Base-by-base conservation (phyloP, 2,888 invertebrate species). In the Chrysolina americana region DNA sequence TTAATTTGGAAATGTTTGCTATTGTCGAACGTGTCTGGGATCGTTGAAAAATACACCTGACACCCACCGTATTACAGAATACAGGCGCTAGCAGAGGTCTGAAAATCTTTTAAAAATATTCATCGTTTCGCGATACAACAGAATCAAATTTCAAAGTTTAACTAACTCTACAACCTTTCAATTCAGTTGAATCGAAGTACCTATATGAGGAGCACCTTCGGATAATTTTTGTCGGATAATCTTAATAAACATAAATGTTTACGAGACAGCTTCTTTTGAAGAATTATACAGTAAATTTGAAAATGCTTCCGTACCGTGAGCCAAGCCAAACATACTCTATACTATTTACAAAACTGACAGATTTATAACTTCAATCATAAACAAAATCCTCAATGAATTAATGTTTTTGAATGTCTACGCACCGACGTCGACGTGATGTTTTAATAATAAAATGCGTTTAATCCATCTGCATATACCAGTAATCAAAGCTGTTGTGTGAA, bases 321-420 rank as follows among this genome's bases (percentile, higher is more conserved):
- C 59, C 23, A 59, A 59, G 5, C 28, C 59, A 59, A 59, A 59
- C 28, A 59, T 59, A 28, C 28, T 59, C 59, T 28, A 59, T 28
- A 59, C 59, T 59, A 28, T 59, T 28, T 17, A 59, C 59, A 28
- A 23, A 28, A 28, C n/a, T 15, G 59, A 28, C 28, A 28, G 59
- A 59, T 59, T 59, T 28, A 59, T 59, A 6, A 28, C 59, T 0
- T 28, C 13, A 28, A n/a, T 28, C n/a, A n/a, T 59, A n/a, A 28
- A 59, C 3, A 28, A 28, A 59, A 59, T 15, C 50, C 6, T 11
- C 53, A 21, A 21, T 21, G 53, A 53, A 47, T 15, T 47, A 6
- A 47, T 47, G 47, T 47, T 47, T 44, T 47, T 36, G 36, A 15
- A 47, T n/a, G 47, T 47, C 47, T 47, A 47, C 47, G 15, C 47